These are phyloP conservation scores for Augiades crinisus DNA, from an alignment of 2,888 invertebrate species.

Conservation along the genomic window DNA sequence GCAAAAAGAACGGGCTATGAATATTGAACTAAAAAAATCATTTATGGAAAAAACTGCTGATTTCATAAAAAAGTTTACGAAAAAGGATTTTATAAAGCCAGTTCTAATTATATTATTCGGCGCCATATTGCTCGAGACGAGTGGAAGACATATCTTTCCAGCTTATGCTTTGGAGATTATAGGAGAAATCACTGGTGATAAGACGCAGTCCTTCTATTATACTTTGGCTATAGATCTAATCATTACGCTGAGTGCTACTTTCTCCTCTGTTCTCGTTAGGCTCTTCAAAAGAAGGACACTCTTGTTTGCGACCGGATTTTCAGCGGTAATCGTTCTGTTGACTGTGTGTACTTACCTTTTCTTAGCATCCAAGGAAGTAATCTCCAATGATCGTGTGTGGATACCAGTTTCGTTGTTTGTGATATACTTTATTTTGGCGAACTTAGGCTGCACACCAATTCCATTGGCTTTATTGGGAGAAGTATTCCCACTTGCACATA, in stretches of 20 bases:
- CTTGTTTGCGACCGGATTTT: slow-evolving; percentile 49
- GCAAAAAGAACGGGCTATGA: slow-evolving; percentile 40
- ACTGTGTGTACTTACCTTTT: slow-evolving; percentile 46
- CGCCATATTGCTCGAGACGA: slow-evolving; percentile 45
- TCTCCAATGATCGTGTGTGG: slow-evolving; percentile 42
- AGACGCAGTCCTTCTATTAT: slow-evolving; percentile 46
- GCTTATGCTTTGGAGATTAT: slow-evolving; percentile 57
- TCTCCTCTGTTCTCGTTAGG: slow-evolving; percentile 50
- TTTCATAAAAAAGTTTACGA: slow-evolving; percentile 47
- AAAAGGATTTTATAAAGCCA: slow-evolving; percentile 53
- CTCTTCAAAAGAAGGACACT: slow-evolving; percentile 49
- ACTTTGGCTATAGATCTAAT: slow-evolving; percentile 51
- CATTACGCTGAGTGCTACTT: slow-evolving; percentile 46
- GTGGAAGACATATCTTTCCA: slow-evolving; percentile 55
- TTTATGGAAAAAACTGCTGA: slow-evolving; percentile 26
- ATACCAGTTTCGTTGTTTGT: slow-evolving; percentile 47
- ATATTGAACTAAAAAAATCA: slow-evolving; percentile 26
- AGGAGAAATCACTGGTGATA: slow-evolving; percentile 45
- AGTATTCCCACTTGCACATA: slow-evolving; percentile 54
- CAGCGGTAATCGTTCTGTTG: slow-evolving; percentile 42
- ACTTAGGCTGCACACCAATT: slow-evolving; percentile 59
- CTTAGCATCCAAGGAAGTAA: slow-evolving; percentile 37
- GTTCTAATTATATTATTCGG: slow-evolving; percentile 43
- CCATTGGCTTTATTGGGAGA: slow-evolving; percentile 58
- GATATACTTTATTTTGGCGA: slow-evolving; percentile 50